Conservation (phyloP, 2,113 vertebrate species). For the Percina caprodes region DNA sequence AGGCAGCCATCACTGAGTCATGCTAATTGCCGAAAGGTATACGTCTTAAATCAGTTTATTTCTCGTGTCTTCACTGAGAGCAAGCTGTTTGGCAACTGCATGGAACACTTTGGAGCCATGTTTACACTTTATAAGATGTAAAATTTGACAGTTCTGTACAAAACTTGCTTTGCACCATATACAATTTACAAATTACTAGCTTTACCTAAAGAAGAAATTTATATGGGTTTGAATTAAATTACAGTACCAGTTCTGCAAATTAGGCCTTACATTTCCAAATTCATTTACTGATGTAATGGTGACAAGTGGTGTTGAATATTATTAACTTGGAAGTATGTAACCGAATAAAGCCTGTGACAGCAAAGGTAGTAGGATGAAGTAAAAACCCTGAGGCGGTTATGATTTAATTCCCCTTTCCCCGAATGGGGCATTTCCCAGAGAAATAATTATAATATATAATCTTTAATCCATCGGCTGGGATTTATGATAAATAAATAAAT, state of each 20-base stretch:
- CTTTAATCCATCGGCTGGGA: not conserved
- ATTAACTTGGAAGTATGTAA: not conserved
- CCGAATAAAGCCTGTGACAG: not conserved
- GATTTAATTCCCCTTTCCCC: conserved; percentile 19
- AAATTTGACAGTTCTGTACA: conserved; percentile 9
- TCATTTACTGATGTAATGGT: not conserved
- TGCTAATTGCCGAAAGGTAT: conserved; percentile 56
- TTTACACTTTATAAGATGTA: conserved; percentile 40
- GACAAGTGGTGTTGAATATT: not conserved
- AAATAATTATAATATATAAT: conserved; percentile 7
- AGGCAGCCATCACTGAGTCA: conserved; percentile 56
- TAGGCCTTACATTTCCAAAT: not conserved
- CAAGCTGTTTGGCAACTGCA: conserved; percentile 38
- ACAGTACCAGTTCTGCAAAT: not conserved
- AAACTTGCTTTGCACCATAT: conserved; percentile 7
- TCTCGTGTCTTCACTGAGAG: conserved; percentile 39
- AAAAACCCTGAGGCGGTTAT: not conserved
- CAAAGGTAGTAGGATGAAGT: not conserved
- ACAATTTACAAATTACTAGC: not conserved
- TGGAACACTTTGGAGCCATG: conserved; percentile 7
- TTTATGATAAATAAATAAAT: not conserved
- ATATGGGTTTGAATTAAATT: not conserved
- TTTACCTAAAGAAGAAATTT: not conserved
- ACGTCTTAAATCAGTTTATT: conserved; percentile 53
- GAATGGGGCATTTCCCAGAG: not conserved